Evolutionary conservation across 2,113 vertebrate genomes (phyloP).

Genomic region (Dromaius novaehollandiae): DNA sequence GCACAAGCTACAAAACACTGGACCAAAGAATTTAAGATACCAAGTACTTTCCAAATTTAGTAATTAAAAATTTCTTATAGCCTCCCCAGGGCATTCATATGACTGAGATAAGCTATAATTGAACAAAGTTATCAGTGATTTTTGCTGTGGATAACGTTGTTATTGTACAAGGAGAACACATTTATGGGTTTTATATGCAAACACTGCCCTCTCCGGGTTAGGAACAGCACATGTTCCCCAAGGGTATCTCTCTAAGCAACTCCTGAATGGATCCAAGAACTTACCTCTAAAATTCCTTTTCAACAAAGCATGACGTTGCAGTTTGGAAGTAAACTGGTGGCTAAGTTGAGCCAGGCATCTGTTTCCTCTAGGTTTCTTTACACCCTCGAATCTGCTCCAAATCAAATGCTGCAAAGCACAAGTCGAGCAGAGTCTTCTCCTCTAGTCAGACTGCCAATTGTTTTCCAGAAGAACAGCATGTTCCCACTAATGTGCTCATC

Average conservation of each 20-base stretch:
- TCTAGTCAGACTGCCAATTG: not conserved
- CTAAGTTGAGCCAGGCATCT: not conserved
- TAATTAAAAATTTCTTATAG: not conserved
- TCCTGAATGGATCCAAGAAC: fast-evolving
- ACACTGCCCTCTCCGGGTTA: conserved; percentile 57
- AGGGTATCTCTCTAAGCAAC: not conserved
- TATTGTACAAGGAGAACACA: not conserved
- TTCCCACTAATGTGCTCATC: not conserved
- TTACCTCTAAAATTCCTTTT: not conserved
- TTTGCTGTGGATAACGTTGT: not conserved
- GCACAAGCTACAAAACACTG: not conserved
- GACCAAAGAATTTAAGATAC: not conserved
- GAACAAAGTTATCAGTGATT: fast-evolving
- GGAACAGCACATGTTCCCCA: not conserved
- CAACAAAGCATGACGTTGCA: not conserved
- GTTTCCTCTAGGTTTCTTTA: not conserved
- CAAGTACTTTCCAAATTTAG: not conserved
- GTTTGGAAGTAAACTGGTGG: not conserved
- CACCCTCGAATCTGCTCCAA: not conserved
- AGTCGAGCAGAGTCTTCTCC: not conserved
- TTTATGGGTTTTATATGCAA: not conserved
- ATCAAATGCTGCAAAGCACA: not conserved
- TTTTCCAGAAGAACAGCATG: not conserved
- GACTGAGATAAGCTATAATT: not conserved
- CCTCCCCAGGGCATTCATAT: not conserved